Evolutionary conservation across 2,888 invertebrate genomes (phyloP).

Genomic region (Cheilosia vulpina): DNA sequence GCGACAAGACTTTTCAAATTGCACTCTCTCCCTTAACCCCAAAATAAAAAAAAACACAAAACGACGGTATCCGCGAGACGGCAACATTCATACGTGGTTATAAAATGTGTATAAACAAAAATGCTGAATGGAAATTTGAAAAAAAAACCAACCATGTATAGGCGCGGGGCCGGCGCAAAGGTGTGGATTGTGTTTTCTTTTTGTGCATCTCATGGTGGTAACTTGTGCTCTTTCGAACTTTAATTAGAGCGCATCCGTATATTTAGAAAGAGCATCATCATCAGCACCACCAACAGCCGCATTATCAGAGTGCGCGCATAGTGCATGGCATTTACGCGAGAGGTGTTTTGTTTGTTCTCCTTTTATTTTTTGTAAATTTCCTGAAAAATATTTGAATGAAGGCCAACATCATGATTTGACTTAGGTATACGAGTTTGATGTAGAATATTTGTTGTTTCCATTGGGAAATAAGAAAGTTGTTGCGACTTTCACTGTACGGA

Average conservation of each 20-base stretch:
- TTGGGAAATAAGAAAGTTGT: conserved; percentile 7
- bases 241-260: conserved; percentile 75
- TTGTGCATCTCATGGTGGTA: conserved; percentile 52
- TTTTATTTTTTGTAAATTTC: conserved; percentile 32
- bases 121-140: conserved; percentile 73
- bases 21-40: conserved; percentile 54
- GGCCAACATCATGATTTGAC: conserved; percentile 64
- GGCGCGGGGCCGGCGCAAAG: conserved; percentile 65
- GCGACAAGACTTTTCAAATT: conserved; percentile 75
- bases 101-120: conserved; percentile 74
- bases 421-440: conserved; percentile 7
- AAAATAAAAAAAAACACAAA: conserved; percentile 8
- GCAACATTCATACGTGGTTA: conserved; percentile 56
- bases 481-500: conserved; percentile 53
- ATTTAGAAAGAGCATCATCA: conserved; percentile 74
- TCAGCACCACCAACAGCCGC: conserved; percentile 43
- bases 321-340: conserved; percentile 66
- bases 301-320: conserved; percentile 45
- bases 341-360: not conserved
- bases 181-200: conserved; percentile 51
- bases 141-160: conserved; percentile 33
- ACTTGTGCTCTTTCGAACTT: conserved; percentile 74
- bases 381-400: conserved; percentile 71
- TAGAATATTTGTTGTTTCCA: conserved; percentile 14
- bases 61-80: conserved; percentile 18